Conservation (phyloP, 2,888 invertebrate species). For the Gymnosoma rotundatum region DNA sequence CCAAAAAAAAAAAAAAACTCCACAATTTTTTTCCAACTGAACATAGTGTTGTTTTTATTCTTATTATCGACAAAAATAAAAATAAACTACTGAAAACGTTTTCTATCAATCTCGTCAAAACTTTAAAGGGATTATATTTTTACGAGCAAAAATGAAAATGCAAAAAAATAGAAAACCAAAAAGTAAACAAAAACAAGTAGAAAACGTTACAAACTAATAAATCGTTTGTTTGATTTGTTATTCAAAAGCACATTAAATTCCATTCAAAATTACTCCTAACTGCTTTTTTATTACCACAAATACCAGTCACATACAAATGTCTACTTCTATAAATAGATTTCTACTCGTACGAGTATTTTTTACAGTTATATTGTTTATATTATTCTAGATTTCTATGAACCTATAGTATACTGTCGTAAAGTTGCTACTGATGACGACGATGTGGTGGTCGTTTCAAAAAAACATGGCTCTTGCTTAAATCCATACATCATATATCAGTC, state of each 20-base stretch:
- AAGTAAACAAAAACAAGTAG: slow-evolving; percentile 55
- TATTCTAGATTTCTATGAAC: slow-evolving; percentile 14
- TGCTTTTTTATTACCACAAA: slow-evolving; percentile 64
- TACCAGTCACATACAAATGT: slow-evolving; percentile 29
- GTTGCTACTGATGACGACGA: slow-evolving; percentile 1
- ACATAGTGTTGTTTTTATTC: slow-evolving; percentile 45
- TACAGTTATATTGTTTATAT: background rate
- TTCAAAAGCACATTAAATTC: slow-evolving; percentile 68
- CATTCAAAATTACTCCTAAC: slow-evolving; percentile 67
- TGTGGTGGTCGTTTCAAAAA: slow-evolving; percentile 40
- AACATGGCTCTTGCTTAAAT: slow-evolving; percentile 60
- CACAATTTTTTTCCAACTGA: slow-evolving; percentile 15
- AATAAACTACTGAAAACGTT: slow-evolving; percentile 43
- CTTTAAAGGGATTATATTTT: slow-evolving; percentile 47
- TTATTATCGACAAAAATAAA: slow-evolving; percentile 5
- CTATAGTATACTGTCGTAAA: slow-evolving; percentile 10
- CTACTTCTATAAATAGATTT: slow-evolving; percentile 13
- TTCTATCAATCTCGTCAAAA: slow-evolving; percentile 66
- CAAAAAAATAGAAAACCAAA: background rate
- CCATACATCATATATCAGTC: slow-evolving; percentile 54
- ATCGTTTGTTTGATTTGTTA: slow-evolving; percentile 64
- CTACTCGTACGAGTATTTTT: background rate
- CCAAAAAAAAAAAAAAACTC: slow-evolving; percentile 6
- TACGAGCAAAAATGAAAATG: slow-evolving; percentile 9
- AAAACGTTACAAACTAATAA: slow-evolving; percentile 71